These are phyloP conservation scores for Anodontia alba DNA, from an alignment of 2,888 invertebrate species.

Conservation along the genomic window DNA sequence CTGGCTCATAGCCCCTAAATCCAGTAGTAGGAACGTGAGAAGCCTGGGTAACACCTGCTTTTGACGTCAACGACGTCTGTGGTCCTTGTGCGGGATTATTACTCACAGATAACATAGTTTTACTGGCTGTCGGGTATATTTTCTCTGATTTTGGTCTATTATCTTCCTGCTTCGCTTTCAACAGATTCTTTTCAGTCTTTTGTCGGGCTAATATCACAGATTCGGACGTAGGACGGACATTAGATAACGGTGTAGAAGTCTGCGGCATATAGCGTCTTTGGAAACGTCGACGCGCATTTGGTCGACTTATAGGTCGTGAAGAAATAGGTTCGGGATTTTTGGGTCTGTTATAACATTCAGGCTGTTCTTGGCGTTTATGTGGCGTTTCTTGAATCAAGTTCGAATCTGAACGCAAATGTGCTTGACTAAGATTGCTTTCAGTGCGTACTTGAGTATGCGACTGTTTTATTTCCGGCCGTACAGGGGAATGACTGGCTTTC, in stretches of 20 bases:
- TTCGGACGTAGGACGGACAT: slow-evolving; percentile 57
- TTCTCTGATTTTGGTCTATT: slow-evolving; percentile 62
- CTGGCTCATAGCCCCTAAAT: slow-evolving; percentile 54
- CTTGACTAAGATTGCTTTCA: slow-evolving; percentile 1
- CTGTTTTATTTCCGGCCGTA: background rate
- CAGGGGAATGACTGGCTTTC: background rate
- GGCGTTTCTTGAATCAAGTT: background rate
- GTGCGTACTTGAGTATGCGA: background rate
- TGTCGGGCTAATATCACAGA: slow-evolving; percentile 62
- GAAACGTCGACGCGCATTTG: slow-evolving; percentile 48
- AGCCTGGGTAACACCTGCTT: slow-evolving; percentile 47
- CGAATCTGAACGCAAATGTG: slow-evolving; percentile 2
- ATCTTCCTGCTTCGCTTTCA: slow-evolving; percentile 51
- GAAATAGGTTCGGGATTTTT: slow-evolving; percentile 57
- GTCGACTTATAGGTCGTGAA: slow-evolving; percentile 49
- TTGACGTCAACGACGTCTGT: slow-evolving; percentile 49
- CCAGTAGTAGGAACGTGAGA: slow-evolving; percentile 53
- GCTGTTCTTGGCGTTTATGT: background rate
- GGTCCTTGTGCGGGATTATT: slow-evolving; percentile 60
- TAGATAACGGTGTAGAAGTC: slow-evolving; percentile 27
- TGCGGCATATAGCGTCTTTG: slow-evolving; percentile 57
- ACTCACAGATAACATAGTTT: slow-evolving; percentile 46
- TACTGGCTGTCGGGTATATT: slow-evolving; percentile 48
- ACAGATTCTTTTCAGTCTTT: slow-evolving; percentile 61
- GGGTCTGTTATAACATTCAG: slow-evolving; percentile 27